Conservation (phyloP, 2,113 vertebrate genomes). For the Plotosus lineatus region DNA sequence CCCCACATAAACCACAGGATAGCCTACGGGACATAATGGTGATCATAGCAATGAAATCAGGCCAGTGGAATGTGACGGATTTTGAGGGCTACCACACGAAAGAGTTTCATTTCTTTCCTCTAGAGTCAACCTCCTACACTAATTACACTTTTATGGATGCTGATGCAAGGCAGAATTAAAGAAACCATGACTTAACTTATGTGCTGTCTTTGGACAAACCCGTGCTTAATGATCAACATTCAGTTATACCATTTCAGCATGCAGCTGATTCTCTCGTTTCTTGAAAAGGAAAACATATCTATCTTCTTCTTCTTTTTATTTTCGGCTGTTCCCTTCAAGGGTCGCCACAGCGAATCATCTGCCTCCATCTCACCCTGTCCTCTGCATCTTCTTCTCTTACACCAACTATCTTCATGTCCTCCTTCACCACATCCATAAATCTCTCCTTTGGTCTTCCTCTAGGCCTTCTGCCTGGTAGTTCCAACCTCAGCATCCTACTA, state of each 20-base stretch:
- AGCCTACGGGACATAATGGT: conserved; percentile 34
- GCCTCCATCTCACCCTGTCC: no score
- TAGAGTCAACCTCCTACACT: conserved; percentile 43
- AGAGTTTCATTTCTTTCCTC: conserved; percentile 49
- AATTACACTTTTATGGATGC: conserved; percentile 54
- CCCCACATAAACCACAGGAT: conserved; percentile 48
- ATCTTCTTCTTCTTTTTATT: no score
- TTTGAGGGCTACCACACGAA: conserved; percentile 67
- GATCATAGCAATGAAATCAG: conserved; percentile 64
- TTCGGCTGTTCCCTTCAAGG: no score
- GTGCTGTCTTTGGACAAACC: background rate
- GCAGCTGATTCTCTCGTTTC: no score
- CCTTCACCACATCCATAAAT: no score
- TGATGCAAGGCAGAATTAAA: conserved; percentile 35
- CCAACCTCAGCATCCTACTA: no score
- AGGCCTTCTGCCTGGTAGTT: no score
- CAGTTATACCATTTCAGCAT: background rate
- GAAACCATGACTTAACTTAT: conserved; percentile 26
- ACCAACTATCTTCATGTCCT: no score
- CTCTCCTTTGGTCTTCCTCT: no score
- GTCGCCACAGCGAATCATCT: no score
- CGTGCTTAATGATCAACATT: background rate
- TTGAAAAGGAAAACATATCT: no score
- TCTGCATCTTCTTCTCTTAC: no score
- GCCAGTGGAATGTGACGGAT: conserved; percentile 59